These are phyloP conservation scores for Smutsia gigantea DNA, from an alignment of 2,797 vertebrate genomes.

Conservation along the genomic window DNA sequence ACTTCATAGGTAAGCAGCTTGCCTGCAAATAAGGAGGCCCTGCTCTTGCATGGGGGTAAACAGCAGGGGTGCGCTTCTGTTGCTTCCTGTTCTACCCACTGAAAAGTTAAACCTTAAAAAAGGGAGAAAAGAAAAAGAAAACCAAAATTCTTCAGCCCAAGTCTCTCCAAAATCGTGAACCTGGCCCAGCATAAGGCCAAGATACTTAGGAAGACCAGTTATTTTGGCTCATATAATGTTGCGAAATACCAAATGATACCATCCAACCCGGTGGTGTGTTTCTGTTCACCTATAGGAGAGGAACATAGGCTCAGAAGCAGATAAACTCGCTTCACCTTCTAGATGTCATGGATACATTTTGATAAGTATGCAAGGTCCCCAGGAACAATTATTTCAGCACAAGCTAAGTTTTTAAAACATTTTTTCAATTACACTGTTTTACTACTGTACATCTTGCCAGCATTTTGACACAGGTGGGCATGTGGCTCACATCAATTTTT, in stretches of 20 bases:
- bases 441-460: not conserved
- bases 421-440: not conserved
- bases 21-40: no score
- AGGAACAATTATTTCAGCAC: not conserved
- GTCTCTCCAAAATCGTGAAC: not conserved
- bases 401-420: not conserved
- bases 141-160: not conserved
- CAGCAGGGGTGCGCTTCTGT: not conserved
- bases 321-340: not conserved
- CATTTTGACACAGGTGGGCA: not conserved
- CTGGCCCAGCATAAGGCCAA: not conserved
- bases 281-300: not conserved
- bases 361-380: not conserved
- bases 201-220: not conserved
- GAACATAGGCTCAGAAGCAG: not conserved
- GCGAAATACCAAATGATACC: not conserved
- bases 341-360: not conserved
- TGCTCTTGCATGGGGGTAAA: not conserved
- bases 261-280: fast-evolving
- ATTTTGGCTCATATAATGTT: not conserved
- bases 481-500: not conserved
- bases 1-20: not conserved
- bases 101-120: not conserved
- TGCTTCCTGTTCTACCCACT: not conserved
- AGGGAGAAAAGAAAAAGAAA: not conserved